phyloP scores from a whole-genome alignment of 2,888 invertebrate genomes.

The Plagiodera versicolora region DNA sequence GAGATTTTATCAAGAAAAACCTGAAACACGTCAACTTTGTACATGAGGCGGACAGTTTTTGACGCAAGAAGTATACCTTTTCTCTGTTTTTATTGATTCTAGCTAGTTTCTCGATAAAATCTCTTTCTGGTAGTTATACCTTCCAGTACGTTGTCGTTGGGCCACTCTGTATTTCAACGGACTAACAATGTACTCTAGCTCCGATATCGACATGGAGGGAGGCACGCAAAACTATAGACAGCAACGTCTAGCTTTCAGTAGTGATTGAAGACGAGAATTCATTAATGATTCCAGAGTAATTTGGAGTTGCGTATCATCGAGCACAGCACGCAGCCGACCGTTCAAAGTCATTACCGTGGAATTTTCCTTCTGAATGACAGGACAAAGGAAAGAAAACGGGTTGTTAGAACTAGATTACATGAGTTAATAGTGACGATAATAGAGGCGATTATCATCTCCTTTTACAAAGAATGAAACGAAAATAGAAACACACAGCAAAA shows the following conservation, averaged over 20 bases:
- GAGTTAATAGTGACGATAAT: background rate
- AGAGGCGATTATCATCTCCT: no score
- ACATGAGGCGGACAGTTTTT: no score
- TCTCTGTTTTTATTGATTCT: no score
- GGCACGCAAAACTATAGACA: constrained; percentile 14
- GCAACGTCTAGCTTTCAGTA: constrained; percentile 20
- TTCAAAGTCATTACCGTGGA: background rate
- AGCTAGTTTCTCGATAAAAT: no score
- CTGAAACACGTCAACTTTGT: no score
- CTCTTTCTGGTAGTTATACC: no score
- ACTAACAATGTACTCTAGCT: background rate
- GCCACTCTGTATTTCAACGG: constrained; percentile 4
- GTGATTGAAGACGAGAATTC: constrained; percentile 31
- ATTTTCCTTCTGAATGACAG: background rate
- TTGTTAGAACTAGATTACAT: background rate
- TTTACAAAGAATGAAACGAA: no score
- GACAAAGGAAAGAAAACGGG: background rate
- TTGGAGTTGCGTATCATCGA: constrained; percentile 21
- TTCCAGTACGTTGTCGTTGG: no score
- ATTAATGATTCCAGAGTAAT: constrained; percentile 33
- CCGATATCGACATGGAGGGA: background rate
- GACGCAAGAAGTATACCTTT: no score
- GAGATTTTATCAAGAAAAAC: no score
- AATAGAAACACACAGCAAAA: no score
- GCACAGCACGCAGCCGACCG: background rate